Base-by-base conservation (phyloP, 2,888 invertebrate genomes). In the Lasioglossum vierecki region DNA sequence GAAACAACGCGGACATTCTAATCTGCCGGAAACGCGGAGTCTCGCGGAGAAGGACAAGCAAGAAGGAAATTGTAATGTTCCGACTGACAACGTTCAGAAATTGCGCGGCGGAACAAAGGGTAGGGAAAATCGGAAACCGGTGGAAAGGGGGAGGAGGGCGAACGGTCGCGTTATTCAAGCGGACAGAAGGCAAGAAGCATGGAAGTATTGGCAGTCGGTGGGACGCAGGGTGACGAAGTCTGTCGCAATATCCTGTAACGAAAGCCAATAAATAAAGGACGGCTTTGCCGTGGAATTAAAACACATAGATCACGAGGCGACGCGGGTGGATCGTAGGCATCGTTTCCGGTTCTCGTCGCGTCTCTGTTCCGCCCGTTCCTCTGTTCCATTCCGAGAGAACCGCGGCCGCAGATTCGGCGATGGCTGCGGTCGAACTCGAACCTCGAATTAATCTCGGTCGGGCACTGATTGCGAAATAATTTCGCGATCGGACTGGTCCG, bases 251-350 rank as follows among this genome's bases (percentile, higher is more conserved):
- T 93, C 93, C 92, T 89, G 90, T 91, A 92, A 92, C 93, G 88
- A 92, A 92, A 90, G 92, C 92, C 93, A 93, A 93, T 93, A 93
- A 93, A 93, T 93, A 93, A 93, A 93, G 91, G 89, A 92, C 90
- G 90, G 86, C 89, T 91, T 90, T 86, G 85, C 89, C 89, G 82
- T 91, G 92, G 91, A 93, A 93, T 93, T 93, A 93, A 93, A 93
- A 93, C 92, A 89, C 93, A 93, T 93, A 93, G 88, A 93, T 93
- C 93, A 93, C 92, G 22, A 53, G 53, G 89, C 35, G 66, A 35
- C 35, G 35, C 30, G 26, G 13, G 79, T 83, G 88, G 88, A 86
- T 83, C 83, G 85, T 86, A 83, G 88, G 87, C 88, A 88, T 91
- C 82, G 81, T 83, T 88, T 88, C 88, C 90, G 88, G 82, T 89